phyloP scores from a whole-genome alignment of 2,888 invertebrate genomes.

The Nomada hirtipes region DNA sequence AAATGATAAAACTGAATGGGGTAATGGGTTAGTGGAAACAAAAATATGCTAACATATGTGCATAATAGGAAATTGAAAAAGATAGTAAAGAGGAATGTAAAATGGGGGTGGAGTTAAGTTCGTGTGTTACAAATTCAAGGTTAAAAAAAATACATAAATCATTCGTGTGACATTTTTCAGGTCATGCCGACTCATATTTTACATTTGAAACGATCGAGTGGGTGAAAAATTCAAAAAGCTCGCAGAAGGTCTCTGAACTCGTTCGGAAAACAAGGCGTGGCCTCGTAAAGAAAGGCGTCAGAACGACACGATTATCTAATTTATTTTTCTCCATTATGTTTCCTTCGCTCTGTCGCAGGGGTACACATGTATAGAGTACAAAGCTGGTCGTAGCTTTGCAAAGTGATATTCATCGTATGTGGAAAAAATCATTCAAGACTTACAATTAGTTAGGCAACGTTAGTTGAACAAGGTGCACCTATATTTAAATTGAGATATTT shows the following conservation, averaged over 20 bases:
- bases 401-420: background rate
- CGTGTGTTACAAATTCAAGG: too few relatives aligned
- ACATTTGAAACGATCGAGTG: conserved; percentile 18
- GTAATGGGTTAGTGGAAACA: too few relatives aligned
- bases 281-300: conserved; percentile 1
- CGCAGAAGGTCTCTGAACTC: conserved; percentile 35
- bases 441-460: too few relatives aligned
- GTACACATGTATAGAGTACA: background rate
- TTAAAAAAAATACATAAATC: background rate
- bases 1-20: too few relatives aligned
- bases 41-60: too few relatives aligned
- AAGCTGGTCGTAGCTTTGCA: background rate
- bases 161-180: background rate
- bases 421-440: too few relatives aligned
- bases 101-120: too few relatives aligned
- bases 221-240: conserved; percentile 8
- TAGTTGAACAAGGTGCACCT: too few relatives aligned
- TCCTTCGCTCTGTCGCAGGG: too few relatives aligned
- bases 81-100: too few relatives aligned
- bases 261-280: conserved; percentile 48
- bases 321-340: conserved; percentile 1
- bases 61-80: too few relatives aligned
- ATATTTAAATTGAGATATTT: too few relatives aligned
- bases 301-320: conserved; percentile 40
- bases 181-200: background rate